Evolutionary conservation across 1,140 invertebrate species (phyloP).

Genomic region (Anagrus nilaparvatae): DNA sequence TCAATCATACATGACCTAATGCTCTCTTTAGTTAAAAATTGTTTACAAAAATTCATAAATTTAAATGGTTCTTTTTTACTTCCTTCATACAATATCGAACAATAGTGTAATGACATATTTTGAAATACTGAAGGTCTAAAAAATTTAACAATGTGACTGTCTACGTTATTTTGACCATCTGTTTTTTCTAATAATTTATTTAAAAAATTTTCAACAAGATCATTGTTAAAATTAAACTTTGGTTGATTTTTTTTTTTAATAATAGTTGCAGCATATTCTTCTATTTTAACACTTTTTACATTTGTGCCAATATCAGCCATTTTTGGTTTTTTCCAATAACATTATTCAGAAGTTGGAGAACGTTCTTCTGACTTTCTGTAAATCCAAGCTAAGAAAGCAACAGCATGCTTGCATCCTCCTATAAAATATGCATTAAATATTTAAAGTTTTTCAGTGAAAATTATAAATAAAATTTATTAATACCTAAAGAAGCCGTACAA

Average conservation of each 20-base stretch:
- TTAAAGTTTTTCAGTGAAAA: background rate
- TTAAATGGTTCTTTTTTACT: background rate
- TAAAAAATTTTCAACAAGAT: background rate
- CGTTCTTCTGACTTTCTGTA: constrained; percentile 30
- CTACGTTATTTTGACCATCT: background rate
- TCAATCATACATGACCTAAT: background rate
- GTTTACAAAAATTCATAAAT: background rate
- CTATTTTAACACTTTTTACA: background rate
- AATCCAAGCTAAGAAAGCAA: constrained; percentile 32
- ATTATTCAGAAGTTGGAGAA: constrained; percentile 23
- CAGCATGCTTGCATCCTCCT: constrained; percentile 30
- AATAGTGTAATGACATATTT: background rate
- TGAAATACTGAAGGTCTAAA: background rate
- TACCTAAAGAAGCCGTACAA: constrained; percentile 21
- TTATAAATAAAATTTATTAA: constrained; percentile 12
- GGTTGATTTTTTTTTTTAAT: background rate
- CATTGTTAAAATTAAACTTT: background rate
- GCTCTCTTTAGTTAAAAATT: background rate
- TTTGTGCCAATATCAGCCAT: constrained; percentile 11
- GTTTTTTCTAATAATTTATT: background rate
- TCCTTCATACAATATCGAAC: background rate
- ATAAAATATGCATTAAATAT: background rate
- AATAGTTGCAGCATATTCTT: background rate
- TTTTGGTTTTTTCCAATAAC: constrained; percentile 29
- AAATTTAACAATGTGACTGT: constrained; percentile 11